A percentile compares a stretch with the other conserved stretches of the same genome.
Conservation (phyloP, 2,888 invertebrate species). For the Epinotia nisella region DNA sequence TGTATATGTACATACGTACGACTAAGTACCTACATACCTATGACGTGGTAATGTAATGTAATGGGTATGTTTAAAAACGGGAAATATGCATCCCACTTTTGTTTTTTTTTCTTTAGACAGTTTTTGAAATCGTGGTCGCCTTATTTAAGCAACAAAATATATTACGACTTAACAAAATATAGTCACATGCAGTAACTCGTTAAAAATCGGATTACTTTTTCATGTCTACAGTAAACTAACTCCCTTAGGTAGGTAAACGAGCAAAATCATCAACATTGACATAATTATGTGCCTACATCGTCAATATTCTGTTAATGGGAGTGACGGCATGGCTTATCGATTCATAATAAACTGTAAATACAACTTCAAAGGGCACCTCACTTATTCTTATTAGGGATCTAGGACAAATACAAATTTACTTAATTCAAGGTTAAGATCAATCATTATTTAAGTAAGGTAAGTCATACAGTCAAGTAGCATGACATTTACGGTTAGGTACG, state of each 20-base stretch:
- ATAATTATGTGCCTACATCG: conserved; percentile 41
- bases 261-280: conserved; percentile 42
- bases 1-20: too few relatives aligned
- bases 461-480: too few relatives aligned
- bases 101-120: too few relatives aligned
- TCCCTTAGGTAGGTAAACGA: conserved; percentile 35
- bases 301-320: conserved; percentile 56
- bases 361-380: conserved; percentile 6
- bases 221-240: conserved; percentile 16
- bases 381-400: conserved; percentile 16
- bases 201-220: neutral
- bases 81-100: too few relatives aligned
- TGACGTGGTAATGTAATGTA: too few relatives aligned
- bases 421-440: neutral
- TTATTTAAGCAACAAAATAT: too few relatives aligned
- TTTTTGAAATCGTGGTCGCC: too few relatives aligned
- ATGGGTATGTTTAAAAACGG: too few relatives aligned
- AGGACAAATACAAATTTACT: conserved; percentile 18
- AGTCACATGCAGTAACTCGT: too few relatives aligned
- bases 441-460: neutral
- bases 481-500: too few relatives aligned
- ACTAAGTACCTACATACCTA: too few relatives aligned
- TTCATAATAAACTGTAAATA: conserved; percentile 32
- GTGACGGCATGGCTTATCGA: conserved; percentile 44
- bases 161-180: too few relatives aligned